A percentile compares a stretch with the other conserved stretches of the same genome.
These are phyloP conservation scores for Erinaceus europaeus DNA, from an alignment of 2,113 vertebrate species.

Conservation along the genomic window DNA sequence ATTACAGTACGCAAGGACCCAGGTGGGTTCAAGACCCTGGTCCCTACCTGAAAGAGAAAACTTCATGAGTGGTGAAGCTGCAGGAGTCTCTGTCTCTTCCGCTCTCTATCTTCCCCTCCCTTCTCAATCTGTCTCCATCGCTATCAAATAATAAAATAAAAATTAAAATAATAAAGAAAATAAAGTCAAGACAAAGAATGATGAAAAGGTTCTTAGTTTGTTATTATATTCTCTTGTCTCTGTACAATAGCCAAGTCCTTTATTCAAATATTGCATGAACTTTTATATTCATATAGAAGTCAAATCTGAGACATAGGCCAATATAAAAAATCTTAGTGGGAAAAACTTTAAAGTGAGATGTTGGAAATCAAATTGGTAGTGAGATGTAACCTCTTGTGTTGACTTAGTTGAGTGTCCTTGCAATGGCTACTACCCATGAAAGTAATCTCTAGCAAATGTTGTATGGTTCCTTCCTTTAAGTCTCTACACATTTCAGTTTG, in stretches of 20 bases:
- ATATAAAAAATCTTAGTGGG: background rate
- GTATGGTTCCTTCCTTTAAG: no score
- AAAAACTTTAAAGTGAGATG: background rate
- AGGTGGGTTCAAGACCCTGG: no score
- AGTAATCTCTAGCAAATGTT: background rate
- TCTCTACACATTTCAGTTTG: background rate
- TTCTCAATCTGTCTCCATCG: no score
- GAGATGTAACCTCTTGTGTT: background rate
- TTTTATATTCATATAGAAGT: background rate
- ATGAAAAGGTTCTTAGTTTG: background rate
- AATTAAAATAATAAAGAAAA: no score
- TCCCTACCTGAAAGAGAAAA: no score
- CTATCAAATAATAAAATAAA: no score
- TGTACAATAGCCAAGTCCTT: background rate
- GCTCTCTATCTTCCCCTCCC: no score
- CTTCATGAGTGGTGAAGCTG: no score
- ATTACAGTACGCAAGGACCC: no score
- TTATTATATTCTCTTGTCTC: background rate
- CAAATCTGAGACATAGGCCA: background rate
- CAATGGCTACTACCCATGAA: background rate
- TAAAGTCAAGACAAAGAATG: background rate
- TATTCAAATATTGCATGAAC: background rate
- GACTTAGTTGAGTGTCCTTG: background rate
- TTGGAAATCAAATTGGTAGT: background rate
- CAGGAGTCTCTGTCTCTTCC: no score